phyloP scores from a whole-genome alignment of 2,113 vertebrate species.

The Lontra canadensis region DNA sequence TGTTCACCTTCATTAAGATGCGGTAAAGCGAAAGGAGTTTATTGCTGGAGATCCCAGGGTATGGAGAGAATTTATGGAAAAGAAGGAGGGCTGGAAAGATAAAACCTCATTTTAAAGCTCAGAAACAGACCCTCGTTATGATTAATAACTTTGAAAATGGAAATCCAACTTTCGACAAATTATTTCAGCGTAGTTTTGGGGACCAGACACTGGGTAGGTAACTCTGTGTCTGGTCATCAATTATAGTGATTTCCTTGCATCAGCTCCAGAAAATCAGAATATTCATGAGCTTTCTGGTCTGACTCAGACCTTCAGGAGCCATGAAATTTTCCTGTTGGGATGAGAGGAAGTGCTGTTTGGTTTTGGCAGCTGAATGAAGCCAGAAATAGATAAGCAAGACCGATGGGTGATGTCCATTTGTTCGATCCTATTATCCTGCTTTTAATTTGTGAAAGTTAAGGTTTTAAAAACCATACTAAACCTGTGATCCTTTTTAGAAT shows the following conservation, averaged over 20 bases:
- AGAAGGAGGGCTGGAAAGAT: background rate
- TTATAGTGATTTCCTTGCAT: slow-evolving; percentile 23
- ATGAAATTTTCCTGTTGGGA: background rate
- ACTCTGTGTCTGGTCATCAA: background rate
- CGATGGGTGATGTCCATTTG: background rate
- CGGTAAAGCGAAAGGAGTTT: background rate
- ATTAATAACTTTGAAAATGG: background rate
- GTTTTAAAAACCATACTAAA: background rate
- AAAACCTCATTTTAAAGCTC: background rate
- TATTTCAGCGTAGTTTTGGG: background rate
- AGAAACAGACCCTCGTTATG: background rate
- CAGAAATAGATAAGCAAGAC: background rate
- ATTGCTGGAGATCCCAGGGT: background rate
- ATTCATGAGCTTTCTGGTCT: slow-evolving; percentile 39
- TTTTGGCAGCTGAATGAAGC: background rate
- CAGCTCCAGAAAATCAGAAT: slow-evolving; percentile 44
- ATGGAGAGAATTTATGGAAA: background rate
- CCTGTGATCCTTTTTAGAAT: background rate
- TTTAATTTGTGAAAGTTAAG: background rate
- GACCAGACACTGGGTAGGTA: background rate
- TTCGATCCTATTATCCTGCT: background rate
- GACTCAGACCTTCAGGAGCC: slow-evolving; percentile 51
- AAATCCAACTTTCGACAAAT: background rate
- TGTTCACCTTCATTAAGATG: background rate
- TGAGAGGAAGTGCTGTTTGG: background rate